phyloP scores from a whole-genome alignment of 2,888 invertebrate genomes.

The Malthinus seriepunctatus region DNA sequence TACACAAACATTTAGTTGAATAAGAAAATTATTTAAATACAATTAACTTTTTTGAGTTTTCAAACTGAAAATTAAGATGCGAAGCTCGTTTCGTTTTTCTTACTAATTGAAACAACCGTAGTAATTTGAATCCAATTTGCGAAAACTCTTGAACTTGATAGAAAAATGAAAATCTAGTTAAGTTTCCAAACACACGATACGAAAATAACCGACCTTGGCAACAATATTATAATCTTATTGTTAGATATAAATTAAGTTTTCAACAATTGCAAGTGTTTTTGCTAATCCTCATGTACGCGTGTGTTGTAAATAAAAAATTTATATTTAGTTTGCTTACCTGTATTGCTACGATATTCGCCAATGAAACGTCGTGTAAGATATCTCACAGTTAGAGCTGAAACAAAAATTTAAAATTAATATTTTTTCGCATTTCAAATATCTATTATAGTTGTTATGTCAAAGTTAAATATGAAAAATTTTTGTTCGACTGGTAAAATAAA shows the following conservation, averaged over 20 bases:
- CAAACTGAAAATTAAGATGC: too few species aligned
- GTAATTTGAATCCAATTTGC: neutral
- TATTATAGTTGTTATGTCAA: too few species aligned
- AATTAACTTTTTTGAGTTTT: too few species aligned
- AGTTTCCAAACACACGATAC: constrained; percentile 21
- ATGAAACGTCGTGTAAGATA: constrained; percentile 78
- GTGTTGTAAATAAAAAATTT: constrained; percentile 4
- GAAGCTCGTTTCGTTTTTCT: too few species aligned
- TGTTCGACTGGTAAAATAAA: too few species aligned
- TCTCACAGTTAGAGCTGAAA: constrained; percentile 75
- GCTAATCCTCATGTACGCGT: constrained; percentile 10
- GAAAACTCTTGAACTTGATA: constrained; percentile 23
- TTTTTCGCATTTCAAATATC: neutral
- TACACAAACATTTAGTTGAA: neutral
- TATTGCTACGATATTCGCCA: constrained; percentile 80
- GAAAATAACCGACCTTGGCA: constrained; percentile 26
- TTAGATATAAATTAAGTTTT: constrained; percentile 10
- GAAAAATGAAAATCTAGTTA: constrained; percentile 5
- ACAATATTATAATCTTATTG: constrained; percentile 12
- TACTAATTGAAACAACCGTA: neutral
- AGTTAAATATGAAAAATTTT: too few species aligned
- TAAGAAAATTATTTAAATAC: too few species aligned
- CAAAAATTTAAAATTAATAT: constrained; percentile 43
- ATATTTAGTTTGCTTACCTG: constrained; percentile 60
- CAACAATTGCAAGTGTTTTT: too few species aligned